A percentile compares a stretch with the other conserved stretches of the same genome.
These are phyloP conservation scores for Stegodyphus mimosarum DNA, from an alignment of 1,140 invertebrate genomes.

Conservation along the genomic window DNA sequence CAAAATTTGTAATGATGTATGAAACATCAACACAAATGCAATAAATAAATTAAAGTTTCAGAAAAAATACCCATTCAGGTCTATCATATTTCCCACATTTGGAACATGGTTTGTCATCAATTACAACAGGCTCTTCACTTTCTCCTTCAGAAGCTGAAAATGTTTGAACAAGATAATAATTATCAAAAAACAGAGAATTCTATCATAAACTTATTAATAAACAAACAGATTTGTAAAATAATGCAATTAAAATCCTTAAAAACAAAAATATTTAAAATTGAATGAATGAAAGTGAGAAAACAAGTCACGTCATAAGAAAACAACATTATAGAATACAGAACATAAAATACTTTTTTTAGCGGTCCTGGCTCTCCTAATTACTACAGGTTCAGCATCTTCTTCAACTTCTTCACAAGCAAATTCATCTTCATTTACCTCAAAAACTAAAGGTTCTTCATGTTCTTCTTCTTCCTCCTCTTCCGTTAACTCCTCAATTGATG, in stretches of 20 bases:
- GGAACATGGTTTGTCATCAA: slow-evolving; percentile 76
- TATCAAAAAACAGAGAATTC: too few relatives aligned
- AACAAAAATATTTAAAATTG: neutral
- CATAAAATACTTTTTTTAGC: slow-evolving; percentile 71
- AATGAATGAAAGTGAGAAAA: too few relatives aligned
- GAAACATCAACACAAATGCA: neutral
- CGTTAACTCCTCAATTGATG: slow-evolving; percentile 28
- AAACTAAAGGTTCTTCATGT: slow-evolving; percentile 62
- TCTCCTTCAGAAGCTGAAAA: neutral
- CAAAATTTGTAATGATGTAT: too few relatives aligned
- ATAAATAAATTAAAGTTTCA: too few relatives aligned
- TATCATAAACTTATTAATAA: too few relatives aligned
- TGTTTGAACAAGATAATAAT: too few relatives aligned
- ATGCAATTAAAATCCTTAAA: neutral
- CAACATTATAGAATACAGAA: neutral
- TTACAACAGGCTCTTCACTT: slow-evolving; percentile 45
- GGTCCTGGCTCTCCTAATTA: slow-evolving; percentile 75
- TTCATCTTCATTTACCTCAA: slow-evolving; percentile 65
- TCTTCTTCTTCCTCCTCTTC: slow-evolving; percentile 62
- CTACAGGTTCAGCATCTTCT: slow-evolving; percentile 70
- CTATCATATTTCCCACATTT: slow-evolving; percentile 90
- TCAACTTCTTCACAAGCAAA: slow-evolving; percentile 66
- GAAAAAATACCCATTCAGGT: slow-evolving; percentile 79
- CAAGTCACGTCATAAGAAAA: too few relatives aligned
- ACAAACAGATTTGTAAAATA: too few relatives aligned